Conservation (phyloP, 2,888 invertebrate genomes). For the Nomada flava region DNA sequence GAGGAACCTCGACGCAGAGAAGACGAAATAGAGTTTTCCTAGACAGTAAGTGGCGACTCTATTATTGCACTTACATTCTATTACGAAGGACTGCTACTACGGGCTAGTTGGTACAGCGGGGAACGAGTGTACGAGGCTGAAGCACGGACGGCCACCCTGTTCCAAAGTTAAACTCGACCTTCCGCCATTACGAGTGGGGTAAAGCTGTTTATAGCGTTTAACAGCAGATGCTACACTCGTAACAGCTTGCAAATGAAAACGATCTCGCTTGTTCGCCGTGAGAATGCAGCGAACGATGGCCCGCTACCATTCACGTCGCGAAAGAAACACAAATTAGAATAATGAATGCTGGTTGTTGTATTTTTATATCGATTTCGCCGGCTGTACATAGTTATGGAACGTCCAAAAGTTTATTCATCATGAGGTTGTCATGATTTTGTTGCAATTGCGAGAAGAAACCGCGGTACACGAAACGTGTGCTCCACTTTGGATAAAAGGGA, state of each 20-base stretch:
- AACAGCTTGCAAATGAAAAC: slow-evolving; percentile 81
- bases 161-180: slow-evolving; percentile 76
- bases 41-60: slow-evolving; percentile 69
- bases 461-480: background rate
- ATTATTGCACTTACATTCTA: slow-evolving; percentile 78
- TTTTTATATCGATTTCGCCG: too few relatives aligned
- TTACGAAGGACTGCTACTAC: slow-evolving; percentile 58
- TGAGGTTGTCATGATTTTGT: background rate
- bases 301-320: too few relatives aligned
- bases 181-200: slow-evolving; percentile 76
- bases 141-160: slow-evolving; percentile 66
- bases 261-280: slow-evolving; percentile 60
- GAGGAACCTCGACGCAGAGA: slow-evolving; percentile 15
- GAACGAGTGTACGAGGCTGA: slow-evolving; percentile 33
- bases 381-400: too few relatives aligned
- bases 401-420: too few relatives aligned
- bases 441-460: background rate
- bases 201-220: slow-evolving; percentile 80
- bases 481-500: background rate
- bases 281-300: too few relatives aligned
- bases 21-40: slow-evolving; percentile 42
- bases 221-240: slow-evolving; percentile 79
- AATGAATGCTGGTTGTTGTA: too few relatives aligned
- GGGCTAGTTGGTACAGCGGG: slow-evolving; percentile 29
- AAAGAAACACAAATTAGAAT: too few relatives aligned